These are phyloP conservation scores for Pseudococcus viburni DNA, from an alignment of 2,888 invertebrate genomes.

Conservation along the genomic window DNA sequence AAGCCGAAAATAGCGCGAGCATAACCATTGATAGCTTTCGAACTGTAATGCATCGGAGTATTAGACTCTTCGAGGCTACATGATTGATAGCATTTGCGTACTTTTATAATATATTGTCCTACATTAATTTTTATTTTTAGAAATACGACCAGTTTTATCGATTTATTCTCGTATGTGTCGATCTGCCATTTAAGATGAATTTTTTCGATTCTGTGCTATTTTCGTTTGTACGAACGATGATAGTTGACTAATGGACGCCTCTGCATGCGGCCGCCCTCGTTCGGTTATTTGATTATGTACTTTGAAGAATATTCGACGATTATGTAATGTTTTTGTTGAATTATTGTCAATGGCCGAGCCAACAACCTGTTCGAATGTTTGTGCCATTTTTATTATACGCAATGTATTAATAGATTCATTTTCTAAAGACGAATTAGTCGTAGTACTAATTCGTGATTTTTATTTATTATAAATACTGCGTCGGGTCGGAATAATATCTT, in stretches of 20 bases:
- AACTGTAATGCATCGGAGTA: conserved; percentile 20
- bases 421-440: conserved; percentile 1
- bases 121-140: conserved; percentile 31
- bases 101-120: neutral
- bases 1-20: neutral
- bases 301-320: neutral
- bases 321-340: neutral
- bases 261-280: neutral
- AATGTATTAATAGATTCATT: neutral
- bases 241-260: neutral
- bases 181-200: neutral
- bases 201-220: neutral
- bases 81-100: conserved; percentile 15
- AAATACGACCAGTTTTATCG: conserved; percentile 11
- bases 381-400: neutral
- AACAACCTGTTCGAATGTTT: neutral
- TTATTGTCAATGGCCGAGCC: neutral
- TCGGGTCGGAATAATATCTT: conserved; percentile 7
- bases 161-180: neutral
- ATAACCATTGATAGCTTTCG: conserved; percentile 8
- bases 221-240: neutral
- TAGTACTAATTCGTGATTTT: conserved; percentile 17
- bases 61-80: neutral
- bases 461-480: neutral
- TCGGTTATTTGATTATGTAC: neutral